Percentiles rank a stretch among this genome's conserved stretches.
These are phyloP conservation scores for Metallyticus violacea DNA, from an alignment of 2,888 invertebrate genomes.

Conservation along the genomic window DNA sequence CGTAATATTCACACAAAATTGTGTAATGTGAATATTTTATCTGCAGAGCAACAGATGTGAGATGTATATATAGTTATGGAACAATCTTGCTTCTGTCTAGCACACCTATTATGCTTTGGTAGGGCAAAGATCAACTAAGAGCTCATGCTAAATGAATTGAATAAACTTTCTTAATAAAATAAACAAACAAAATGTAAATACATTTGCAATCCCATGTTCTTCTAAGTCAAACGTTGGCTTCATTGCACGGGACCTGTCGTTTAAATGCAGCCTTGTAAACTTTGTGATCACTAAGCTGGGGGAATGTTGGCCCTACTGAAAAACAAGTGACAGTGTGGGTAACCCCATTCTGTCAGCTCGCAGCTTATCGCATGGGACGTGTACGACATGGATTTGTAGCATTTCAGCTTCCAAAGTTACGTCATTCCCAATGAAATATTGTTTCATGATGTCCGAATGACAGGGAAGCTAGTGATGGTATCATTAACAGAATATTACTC, in stretches of 20 bases:
- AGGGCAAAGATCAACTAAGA: too few relatives aligned
- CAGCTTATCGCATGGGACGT: not conserved
- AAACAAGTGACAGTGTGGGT: not conserved
- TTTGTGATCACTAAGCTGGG: not conserved
- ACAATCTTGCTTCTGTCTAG: too few relatives aligned
- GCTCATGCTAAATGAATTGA: too few relatives aligned
- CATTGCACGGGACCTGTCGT: not conserved
- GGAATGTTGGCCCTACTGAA: not conserved
- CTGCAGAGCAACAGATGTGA: too few relatives aligned
- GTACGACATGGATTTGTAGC: not conserved
- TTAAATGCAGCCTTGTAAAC: not conserved
- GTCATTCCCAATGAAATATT: slow-evolving; percentile 17
- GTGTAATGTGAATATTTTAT: too few relatives aligned
- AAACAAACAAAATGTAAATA: too few relatives aligned
- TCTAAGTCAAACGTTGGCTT: too few relatives aligned
- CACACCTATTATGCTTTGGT: too few relatives aligned
- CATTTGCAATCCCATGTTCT: too few relatives aligned
- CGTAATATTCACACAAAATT: too few relatives aligned
- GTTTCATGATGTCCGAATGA: slow-evolving; percentile 19
- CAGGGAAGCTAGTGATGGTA: slow-evolving; percentile 13
- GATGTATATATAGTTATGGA: too few relatives aligned
- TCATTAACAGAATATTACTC: slow-evolving; percentile 9
- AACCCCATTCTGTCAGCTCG: not conserved
- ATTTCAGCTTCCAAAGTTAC: slow-evolving; percentile 9
- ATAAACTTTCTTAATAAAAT: too few relatives aligned